Percentiles rank a stretch among this genome's conserved stretches.
phyloP scores from a whole-genome alignment of 2,888 invertebrate genomes.

The Leucoma salicis region DNA sequence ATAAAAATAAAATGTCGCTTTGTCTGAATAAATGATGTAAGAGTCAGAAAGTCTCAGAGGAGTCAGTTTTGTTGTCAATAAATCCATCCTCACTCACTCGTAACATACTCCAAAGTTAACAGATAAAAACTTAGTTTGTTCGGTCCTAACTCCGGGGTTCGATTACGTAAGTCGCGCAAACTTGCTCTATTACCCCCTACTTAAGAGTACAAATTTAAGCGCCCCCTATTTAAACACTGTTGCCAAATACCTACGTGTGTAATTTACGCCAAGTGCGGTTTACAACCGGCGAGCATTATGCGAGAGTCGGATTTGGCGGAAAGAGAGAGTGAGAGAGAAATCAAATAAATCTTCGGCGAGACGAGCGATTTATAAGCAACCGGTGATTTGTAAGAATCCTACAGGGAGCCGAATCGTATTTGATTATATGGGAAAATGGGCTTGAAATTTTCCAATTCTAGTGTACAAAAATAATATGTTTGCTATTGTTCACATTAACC shows the following conservation, averaged over 20 bases:
- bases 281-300: constrained; percentile 47
- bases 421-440: constrained; percentile 54
- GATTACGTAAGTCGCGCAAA: constrained; percentile 64
- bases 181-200: constrained; percentile 66
- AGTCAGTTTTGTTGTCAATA: constrained; percentile 53
- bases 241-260: constrained; percentile 63
- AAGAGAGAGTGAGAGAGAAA: constrained; percentile 43
- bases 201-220: constrained; percentile 56
- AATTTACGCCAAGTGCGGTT: constrained; percentile 66
- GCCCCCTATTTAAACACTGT: constrained; percentile 63
- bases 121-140: constrained; percentile 69
- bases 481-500: not conserved
- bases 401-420: constrained; percentile 53
- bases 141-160: constrained; percentile 48
- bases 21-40: constrained; percentile 30
- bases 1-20: no score
- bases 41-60: constrained; percentile 21
- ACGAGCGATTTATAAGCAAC: constrained; percentile 69
- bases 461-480: constrained; percentile 29
- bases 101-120: constrained; percentile 58
- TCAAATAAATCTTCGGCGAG: constrained; percentile 65
- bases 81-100: constrained; percentile 53
- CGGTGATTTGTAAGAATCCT: constrained; percentile 71
- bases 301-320: constrained; percentile 37
- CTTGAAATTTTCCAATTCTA: constrained; percentile 53